Base-by-base conservation (phyloP, 1,140 invertebrate genomes). In the Bursaphelenchus mucronatus region DNA sequence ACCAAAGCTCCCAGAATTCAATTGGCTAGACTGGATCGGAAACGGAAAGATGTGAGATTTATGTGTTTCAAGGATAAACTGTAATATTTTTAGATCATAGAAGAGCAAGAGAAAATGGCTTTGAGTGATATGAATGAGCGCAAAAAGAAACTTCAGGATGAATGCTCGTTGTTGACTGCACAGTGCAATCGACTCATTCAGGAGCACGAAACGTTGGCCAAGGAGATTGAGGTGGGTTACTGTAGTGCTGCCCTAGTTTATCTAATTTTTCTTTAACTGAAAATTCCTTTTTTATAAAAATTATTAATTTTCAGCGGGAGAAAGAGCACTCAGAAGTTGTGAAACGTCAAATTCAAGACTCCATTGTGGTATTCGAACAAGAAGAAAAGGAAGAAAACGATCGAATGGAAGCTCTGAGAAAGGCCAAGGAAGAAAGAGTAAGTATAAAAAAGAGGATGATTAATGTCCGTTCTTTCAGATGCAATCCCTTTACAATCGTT, bases 401-500 rank as follows among this genome's bases (percentile, higher is more conserved):
- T 39, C 62, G 21, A 30, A 13, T 30, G 2, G 61, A 63, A 17
- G 30, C n/a, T 13, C 15, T 63, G 10, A 13, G 55, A 62, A 63
- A 63, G 41, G 59, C 62, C n/a, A 63, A 63, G 30, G 53, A 61
- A 63, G 62, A 13, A 15, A n/a, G 61, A 39, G 61, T 63, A 46
- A 59, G n/a, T n/a, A 4, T 47, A 13, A 21, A 55, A 17, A 49
- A 5, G 15, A 17, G 3, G 11, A 13, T n/a, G 13, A 13, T 11
- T 11, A 11, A 53, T 51, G 3, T 46, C 10, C 11, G 3, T 11
- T n/a, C 17, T 13, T 63, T 19, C 63, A 63, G 61, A 63, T 63
- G 55, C 62, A 63, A 13, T 11, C 53, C 1, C 56, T 63, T 13
- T 61, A 63, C 17, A 15, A 63, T 15, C 10, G 11, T 17, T 45